Evolutionary conservation across 2,797 vertebrate genomes (phyloP), one percentile per base, ranked within the genome.

Genomic region (Dicrostonyx torquatus): DNA sequence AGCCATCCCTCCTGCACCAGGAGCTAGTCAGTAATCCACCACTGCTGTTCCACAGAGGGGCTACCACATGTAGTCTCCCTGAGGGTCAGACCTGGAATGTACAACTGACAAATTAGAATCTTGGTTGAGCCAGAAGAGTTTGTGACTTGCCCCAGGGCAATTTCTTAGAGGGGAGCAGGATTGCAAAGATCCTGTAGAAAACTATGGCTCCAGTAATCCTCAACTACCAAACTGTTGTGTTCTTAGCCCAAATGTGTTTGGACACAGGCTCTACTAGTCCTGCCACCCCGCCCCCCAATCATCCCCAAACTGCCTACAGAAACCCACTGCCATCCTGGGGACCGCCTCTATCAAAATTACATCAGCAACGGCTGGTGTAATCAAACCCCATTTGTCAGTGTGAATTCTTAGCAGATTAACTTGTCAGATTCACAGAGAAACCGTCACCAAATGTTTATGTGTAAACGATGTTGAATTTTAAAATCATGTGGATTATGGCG

Each of bases 371-470:
- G 98, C 98, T 98, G 97, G 98, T 98, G 98, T 98, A 98, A 98
- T 98, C 98, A 98, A 98, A 98, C 97, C 97, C 60, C 97, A 98
- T 98, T 98, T 98, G 98, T 98, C 97, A 98, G 98, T 90, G 96
- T 97, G 93, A 98, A 98, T 98, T 98, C 98, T 98, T 98, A 97
- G 98, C 98, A 98, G 98, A 98, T 99, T 99, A 99, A 98, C 98
- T 98, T 99, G 98, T 99, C 98, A 98, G 98, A 98, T 98, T 97
- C 98, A 98, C 98, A 97, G 98, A 98, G 98, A 98, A 98, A 98
- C 98, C 98, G 96, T 98, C 98, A 98, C 98, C 97, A 98, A 98
- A 98, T 98, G 98, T 98, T 98, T 98, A 98, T 98, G 98, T 98
- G 98, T 98, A 98, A 98, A 98, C 98, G 98, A 98, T 98, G 98